These are phyloP conservation scores for Blastobasis adustella DNA, from an alignment of 2,888 invertebrate genomes.

Conservation along the genomic window DNA sequence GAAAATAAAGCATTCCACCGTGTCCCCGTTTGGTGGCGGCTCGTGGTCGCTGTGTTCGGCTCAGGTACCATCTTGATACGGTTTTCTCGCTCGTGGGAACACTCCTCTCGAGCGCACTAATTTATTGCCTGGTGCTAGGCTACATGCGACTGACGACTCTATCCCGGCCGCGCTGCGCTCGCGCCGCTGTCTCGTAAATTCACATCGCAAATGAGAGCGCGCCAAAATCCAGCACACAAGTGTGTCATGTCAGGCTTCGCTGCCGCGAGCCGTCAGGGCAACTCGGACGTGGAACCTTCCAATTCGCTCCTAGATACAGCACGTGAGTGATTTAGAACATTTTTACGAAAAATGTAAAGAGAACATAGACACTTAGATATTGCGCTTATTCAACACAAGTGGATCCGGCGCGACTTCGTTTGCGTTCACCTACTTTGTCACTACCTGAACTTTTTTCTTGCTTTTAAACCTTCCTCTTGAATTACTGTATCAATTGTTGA, in stretches of 20 bases:
- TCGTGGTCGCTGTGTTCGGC: slow-evolving; percentile 29
- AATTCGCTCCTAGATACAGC: too few species aligned
- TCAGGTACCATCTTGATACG: slow-evolving; percentile 63
- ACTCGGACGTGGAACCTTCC: too few species aligned
- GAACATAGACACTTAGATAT: too few species aligned
- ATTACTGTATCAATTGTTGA: too few species aligned
- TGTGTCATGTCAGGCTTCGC: slow-evolving; percentile 12
- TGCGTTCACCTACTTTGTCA: too few species aligned
- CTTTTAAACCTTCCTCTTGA: too few species aligned
- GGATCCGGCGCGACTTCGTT: too few species aligned
- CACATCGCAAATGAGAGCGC: slow-evolving; percentile 19
- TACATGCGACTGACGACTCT: slow-evolving; percentile 70
- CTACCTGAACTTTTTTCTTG: too few species aligned
- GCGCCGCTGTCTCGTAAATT: slow-evolving; percentile 43
- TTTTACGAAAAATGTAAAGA: too few species aligned
- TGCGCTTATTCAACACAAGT: too few species aligned
- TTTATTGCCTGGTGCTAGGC: slow-evolving; percentile 59
- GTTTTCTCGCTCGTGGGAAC: slow-evolving; percentile 63
- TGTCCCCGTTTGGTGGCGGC: slow-evolving; percentile 49
- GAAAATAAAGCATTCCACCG: slow-evolving; percentile 64
- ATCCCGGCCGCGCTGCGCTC: slow-evolving; percentile 34
- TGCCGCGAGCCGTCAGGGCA: too few species aligned
- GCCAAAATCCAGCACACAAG: slow-evolving; percentile 27
- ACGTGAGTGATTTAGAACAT: too few species aligned
- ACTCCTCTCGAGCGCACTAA: slow-evolving; percentile 51